A percentile compares a stretch with the other conserved stretches of the same genome.
Evolutionary conservation across 2,797 vertebrate species (phyloP).

Genomic region (Sciurus carolinensis): DNA sequence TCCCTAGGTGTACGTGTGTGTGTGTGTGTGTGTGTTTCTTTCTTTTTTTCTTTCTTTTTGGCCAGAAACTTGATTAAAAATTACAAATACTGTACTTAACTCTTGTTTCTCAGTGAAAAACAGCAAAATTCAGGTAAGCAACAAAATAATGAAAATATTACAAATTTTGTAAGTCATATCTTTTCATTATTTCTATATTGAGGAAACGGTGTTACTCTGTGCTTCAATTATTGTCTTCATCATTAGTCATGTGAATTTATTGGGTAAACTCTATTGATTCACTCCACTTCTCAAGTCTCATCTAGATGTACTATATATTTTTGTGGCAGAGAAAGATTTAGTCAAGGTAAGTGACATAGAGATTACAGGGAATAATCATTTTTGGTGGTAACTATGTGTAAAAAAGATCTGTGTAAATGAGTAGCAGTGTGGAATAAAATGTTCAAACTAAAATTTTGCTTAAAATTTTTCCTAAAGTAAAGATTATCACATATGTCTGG

Average conservation of each 20-base stretch:
- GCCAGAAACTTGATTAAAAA: neutral
- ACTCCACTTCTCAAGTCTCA: neutral
- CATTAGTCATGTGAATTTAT: neutral
- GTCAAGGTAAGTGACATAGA: neutral
- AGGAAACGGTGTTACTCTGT: rapidly evolving
- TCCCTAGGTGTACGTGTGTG: neutral
- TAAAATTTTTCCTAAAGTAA: neutral
- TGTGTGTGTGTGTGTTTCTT: too few relatives aligned
- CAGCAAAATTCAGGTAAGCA: neutral
- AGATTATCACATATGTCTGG: neutral
- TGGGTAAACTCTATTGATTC: neutral
- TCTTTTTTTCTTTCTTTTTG: too few relatives aligned
- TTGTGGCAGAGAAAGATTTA: neutral
- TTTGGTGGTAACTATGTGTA: too few relatives aligned
- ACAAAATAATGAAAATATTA: neutral
- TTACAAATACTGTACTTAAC: neutral
- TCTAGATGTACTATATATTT: too few relatives aligned
- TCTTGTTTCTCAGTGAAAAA: neutral
- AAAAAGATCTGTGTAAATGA: neutral
- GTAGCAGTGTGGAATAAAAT: neutral
- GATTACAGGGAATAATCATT: neutral
- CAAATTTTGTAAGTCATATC: neutral
- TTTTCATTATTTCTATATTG: neutral
- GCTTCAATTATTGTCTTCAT: neutral
- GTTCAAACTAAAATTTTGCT: too few relatives aligned